These are phyloP conservation scores for Myotis yumanensis DNA, from an alignment of 2,113 vertebrate species.

Conservation along the genomic window DNA sequence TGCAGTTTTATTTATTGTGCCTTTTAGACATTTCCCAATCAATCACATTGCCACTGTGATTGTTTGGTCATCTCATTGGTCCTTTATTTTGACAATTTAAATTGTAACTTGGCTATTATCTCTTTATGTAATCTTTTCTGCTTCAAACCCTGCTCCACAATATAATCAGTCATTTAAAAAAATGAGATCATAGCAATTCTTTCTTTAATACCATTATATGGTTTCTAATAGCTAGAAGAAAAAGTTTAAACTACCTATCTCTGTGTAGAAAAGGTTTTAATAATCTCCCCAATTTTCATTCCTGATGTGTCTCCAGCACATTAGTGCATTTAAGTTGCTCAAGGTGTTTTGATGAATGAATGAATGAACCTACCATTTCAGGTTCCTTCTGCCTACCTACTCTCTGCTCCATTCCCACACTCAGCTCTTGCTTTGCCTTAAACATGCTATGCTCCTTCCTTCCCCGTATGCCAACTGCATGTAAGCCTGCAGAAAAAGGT, in stretches of 20 bases:
- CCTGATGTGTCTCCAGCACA: not conserved
- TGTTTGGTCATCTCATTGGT: not conserved
- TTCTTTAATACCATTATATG: not conserved
- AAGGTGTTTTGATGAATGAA: not conserved
- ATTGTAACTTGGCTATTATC: not conserved
- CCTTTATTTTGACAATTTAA: not conserved
- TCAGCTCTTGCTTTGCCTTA: not conserved
- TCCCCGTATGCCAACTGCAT: not conserved
- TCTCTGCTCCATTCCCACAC: not conserved
- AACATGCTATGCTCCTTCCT: not conserved
- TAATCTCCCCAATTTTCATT: not conserved
- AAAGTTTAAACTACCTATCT: not conserved
- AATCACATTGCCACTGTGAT: not conserved
- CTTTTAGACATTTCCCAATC: not conserved
- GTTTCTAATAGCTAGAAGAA: not conserved
- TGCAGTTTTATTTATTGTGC: not conserved
- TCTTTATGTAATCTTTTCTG: not conserved
- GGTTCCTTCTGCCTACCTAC: not conserved
- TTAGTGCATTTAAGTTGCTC: not conserved
- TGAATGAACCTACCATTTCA: not conserved
- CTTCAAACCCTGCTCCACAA: not conserved
- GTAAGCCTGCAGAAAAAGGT: not conserved
- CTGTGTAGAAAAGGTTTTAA: not conserved
- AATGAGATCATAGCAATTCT: not conserved
- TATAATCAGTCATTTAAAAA: not conserved